Base-by-base conservation (phyloP, 2,797 vertebrate species). In the Rhodeus uyekii region DNA sequence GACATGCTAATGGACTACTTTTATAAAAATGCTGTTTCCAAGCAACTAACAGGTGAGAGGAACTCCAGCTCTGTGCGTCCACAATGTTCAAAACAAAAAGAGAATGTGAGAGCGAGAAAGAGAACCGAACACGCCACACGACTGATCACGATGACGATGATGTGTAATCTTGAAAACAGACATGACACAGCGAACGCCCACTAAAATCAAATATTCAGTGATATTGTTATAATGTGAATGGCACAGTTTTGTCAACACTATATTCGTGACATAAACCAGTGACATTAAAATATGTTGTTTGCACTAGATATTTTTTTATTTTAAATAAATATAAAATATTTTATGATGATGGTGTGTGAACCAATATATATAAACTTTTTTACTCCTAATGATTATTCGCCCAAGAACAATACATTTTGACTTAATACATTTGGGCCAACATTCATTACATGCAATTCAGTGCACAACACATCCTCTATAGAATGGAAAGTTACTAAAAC, bases 1-100 rank as follows among this genome's bases (percentile, higher is more conserved):
- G 84, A 87, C 82, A 87, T 39, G 18, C 86, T 53, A 74, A 83
- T 85, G 69, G 32, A 58, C 61, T 50, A 69, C 81, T 77, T 89
- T 76, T 82, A 87, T 71, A 85, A 80, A 78, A 8, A 86, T 83
- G 42, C 83, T 88, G 7, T 93, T 92, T 91, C 93, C 89, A 91
- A 90, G 95, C 91, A 93, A 95, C 91, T 72, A 67, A 78, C 76
- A 91, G 90, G 92, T 92, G 90, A 83, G 58, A 85, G 9, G 1
- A 50, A 22, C 63, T 69, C 71, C 74, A 50, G 55, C 69, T 78
- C 53, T 65, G 61, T 63, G 67, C 65, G 34, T 69, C 79, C 76
- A 76, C 27, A 78, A 84, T 24, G 50, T 55, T 38, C 32, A 76
- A 77, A 63, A n/a, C 19, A 44, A 55, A 48, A 36, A 67, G 10